Conservation (phyloP, 64 coral and sea anemone species). For the Hydrozoanthus tunicans region DNA sequence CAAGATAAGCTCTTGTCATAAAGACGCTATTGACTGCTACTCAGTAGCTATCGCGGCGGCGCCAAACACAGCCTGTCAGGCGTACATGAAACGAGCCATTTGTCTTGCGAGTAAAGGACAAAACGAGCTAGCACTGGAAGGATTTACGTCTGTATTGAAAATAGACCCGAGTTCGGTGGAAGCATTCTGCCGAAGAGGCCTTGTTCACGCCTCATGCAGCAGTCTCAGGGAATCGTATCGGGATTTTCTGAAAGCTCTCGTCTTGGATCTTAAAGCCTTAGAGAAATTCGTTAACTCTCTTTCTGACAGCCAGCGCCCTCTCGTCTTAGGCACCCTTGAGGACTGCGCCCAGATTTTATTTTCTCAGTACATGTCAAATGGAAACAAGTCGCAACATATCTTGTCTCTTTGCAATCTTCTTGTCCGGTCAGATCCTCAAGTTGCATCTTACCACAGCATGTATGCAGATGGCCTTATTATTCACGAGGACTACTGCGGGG, state of each 20-base stretch:
- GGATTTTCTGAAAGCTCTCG: constrained; percentile 61
- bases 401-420: constrained; percentile 65
- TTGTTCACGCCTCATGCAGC: constrained; percentile 34
- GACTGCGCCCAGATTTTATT: constrained; percentile 74
- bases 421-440: constrained; percentile 46
- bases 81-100: constrained; percentile 62
- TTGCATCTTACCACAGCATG: constrained; percentile 69
- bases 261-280: constrained; percentile 54
- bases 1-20: neutral
- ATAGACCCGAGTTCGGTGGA: constrained; percentile 59
- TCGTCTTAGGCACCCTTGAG: constrained; percentile 52
- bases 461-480: constrained; percentile 76
- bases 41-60: constrained; percentile 66
- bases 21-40: constrained; percentile 57
- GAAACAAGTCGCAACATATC: constrained; percentile 64
- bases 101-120: constrained; percentile 41
- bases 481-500: constrained; percentile 67
- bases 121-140: constrained; percentile 55
- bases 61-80: constrained; percentile 64
- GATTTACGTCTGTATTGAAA: constrained; percentile 54
- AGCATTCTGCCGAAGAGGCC: constrained; percentile 52
- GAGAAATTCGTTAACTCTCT: constrained; percentile 64
- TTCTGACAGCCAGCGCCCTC: constrained; percentile 38
- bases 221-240: constrained; percentile 48
- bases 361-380: constrained; percentile 58